Evolutionary conservation across 1,140 invertebrate species (phyloP), one percentile per base, ranked within the genome.

Genomic region (Drosophila grimshawi): DNA sequence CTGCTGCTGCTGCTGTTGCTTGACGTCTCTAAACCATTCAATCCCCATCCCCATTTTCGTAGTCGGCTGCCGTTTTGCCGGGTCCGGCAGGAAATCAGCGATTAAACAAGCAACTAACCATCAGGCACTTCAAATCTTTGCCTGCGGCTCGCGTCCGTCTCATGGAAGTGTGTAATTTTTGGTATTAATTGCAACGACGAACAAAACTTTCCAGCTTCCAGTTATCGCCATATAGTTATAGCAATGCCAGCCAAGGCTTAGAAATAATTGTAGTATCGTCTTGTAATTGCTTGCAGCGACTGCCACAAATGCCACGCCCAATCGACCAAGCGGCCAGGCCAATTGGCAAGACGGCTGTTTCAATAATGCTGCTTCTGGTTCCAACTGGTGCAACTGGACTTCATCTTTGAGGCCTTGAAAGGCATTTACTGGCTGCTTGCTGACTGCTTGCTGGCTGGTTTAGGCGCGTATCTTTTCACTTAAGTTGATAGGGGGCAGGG

Each of bases 71-170:
- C 39, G 10, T 39, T 5, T 32, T 32, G 60, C 5, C 8, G 27
- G 39, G 66, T 62, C 71, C 52, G 61, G 85, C 83, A 89, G 83
- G 83, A 88, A 88, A 88, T 88, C 83, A 88, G 80, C 85, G 85
- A 88, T 88, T 88, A 88, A 83, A 65, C 83, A 88, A 78, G 53
- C 76, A 83, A 89, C 76, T 78, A 86, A 88, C 85, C 76, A 76
- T 66, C 51, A 59, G 39, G 32, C 64, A 49, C 64, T 70, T 73
- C 30, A 69, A 66, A 80, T 86, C 79, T 35, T 51, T 52, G 72
- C 72, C 65, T 52, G 73, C 53, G 60, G 71, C 71, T 37, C 33
- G 37, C 43, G 37, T 69, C 46, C 27, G 30, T 59, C 67, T 70
- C 41, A 46, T 77, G 80, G 80, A 77, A 83, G 80, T 80, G 80